Percentiles rank a stretch among this genome's conserved stretches.
phyloP scores from a whole-genome alignment of 2,113 vertebrate genomes.

The Apeltes quadracus region DNA sequence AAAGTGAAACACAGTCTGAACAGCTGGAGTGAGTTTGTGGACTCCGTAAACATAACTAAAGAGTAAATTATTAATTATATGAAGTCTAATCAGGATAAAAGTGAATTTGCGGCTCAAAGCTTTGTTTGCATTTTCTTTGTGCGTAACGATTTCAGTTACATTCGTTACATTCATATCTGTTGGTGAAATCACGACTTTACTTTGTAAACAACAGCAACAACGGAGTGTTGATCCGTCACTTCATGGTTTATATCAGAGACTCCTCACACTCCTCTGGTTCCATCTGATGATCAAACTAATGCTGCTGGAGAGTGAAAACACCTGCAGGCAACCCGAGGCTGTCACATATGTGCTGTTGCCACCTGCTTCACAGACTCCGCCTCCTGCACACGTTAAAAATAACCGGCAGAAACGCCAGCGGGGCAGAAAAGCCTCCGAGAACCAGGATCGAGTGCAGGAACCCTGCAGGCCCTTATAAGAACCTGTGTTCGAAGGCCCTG shows the following conservation, averaged over 20 bases:
- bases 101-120: not conserved
- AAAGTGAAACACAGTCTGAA: too few species aligned
- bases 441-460: conserved; percentile 77
- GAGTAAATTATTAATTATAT: not conserved
- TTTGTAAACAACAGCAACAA: not conserved
- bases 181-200: not conserved
- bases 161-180: not conserved
- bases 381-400: conserved; percentile 78
- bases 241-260: too few species aligned
- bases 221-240: too few species aligned
- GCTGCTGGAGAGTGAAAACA: not conserved
- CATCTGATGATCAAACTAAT: conserved; percentile 38
- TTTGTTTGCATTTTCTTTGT: not conserved
- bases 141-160: not conserved
- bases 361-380: conserved; percentile 65
- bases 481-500: conserved; percentile 1
- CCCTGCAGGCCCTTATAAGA: conserved; percentile 76
- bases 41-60: not conserved
- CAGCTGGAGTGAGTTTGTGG: too few species aligned
- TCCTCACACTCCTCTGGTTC: conserved; percentile 18
- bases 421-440: conserved; percentile 77
- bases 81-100: not conserved
- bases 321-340: not conserved
- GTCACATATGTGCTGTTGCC: conserved; percentile 60
- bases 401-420: conserved; percentile 76